Percentiles rank a stretch among this genome's conserved stretches.
Conservation (phyloP, 2,113 vertebrate species). For the Indicator indicator region DNA sequence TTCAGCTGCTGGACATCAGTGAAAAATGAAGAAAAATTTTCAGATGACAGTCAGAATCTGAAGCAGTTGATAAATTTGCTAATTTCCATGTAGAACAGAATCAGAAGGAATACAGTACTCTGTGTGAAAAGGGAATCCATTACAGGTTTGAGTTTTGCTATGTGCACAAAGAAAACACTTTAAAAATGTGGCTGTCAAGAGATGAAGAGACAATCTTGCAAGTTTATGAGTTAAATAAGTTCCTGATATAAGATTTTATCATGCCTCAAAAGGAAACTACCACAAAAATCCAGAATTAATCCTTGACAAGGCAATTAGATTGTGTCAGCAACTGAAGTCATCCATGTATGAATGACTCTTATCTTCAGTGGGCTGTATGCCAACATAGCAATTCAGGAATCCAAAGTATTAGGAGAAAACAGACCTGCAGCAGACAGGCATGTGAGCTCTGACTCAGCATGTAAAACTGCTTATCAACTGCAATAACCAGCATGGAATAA, state of each 20-base stretch:
- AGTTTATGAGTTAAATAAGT: neutral
- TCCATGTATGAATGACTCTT: neutral
- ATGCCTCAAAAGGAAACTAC: neutral
- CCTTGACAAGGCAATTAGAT: neutral
- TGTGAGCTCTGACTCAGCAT: neutral
- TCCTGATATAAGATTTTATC: neutral
- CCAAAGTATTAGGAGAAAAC: neutral
- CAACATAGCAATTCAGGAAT: neutral
- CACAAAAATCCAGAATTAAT: neutral
- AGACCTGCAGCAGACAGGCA: neutral
- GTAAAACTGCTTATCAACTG: neutral
- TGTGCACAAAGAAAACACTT: neutral
- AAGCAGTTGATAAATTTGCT: neutral
- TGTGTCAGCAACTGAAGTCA: neutral
- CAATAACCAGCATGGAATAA: neutral
- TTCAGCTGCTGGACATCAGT: neutral
- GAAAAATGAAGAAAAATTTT: neutral
- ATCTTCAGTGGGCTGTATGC: neutral
- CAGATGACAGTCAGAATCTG: neutral
- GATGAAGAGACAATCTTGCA: neutral
- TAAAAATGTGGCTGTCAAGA: neutral
- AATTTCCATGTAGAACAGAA: neutral
- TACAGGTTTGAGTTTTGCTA: neutral
- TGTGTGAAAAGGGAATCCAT: neutral
- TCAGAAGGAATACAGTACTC: neutral